Evolutionary conservation across 2,797 vertebrate species (phyloP).

Genomic region (Pygocentrus nattereri): DNA sequence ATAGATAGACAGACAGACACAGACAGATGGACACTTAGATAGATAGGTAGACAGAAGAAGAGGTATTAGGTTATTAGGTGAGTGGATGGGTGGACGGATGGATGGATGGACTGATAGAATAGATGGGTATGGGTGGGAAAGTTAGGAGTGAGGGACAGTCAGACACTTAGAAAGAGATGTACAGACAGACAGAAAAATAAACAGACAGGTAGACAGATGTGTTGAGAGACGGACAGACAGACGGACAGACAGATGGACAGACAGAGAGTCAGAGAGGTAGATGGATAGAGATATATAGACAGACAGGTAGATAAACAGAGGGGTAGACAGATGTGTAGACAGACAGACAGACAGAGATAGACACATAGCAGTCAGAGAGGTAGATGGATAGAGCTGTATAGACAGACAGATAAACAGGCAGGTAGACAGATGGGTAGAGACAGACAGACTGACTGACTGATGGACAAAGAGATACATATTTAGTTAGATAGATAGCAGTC

Average conservation of each 20-base stretch:
- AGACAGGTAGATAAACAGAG: no score
- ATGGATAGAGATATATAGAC: no score
- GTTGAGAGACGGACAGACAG: not conserved
- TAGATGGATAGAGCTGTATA: not conserved
- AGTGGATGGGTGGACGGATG: not conserved
- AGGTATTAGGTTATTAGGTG: no score
- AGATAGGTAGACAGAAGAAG: no score
- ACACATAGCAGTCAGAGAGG: not conserved
- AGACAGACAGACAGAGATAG: not conserved
- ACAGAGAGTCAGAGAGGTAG: no score
- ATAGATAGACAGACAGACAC: not conserved
- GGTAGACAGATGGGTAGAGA: not conserved
- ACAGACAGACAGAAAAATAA: no score
- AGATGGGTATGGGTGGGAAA: not conserved
- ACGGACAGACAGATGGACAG: slow-evolving; percentile 37
- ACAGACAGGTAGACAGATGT: not conserved
- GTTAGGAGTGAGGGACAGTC: no score
- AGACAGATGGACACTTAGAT: no score
- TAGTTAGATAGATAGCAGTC: not conserved
- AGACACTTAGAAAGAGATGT: no score
- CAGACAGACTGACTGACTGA: no score
- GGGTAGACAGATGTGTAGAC: no score
- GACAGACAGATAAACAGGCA: not conserved
- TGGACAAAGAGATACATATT: not conserved
- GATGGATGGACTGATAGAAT: slow-evolving; percentile 32